A percentile compares a stretch with the other conserved stretches of the same genome.
Conservation (phyloP, 1,140 invertebrate genomes). For the Patella vulgata region DNA sequence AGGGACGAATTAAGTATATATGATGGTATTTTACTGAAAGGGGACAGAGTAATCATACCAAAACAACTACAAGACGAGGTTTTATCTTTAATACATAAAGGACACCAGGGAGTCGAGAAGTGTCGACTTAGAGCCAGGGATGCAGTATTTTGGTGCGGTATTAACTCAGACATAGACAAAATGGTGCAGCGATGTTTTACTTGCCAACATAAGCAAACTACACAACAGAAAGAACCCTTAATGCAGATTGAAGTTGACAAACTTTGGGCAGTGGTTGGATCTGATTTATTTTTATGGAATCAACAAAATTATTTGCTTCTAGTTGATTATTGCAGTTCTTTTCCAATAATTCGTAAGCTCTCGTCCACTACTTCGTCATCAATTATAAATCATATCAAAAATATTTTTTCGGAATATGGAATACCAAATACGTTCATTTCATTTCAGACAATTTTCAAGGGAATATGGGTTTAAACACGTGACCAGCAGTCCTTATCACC, state of each 20-base stretch:
- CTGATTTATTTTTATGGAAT: conserved; percentile 27
- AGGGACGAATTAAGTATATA: neutral
- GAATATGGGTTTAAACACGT: conserved; percentile 1
- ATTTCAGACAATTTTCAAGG: neutral
- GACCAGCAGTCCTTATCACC: conserved; percentile 8
- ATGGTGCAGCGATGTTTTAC: conserved; percentile 9
- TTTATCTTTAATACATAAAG: conserved; percentile 48
- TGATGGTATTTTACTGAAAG: conserved; percentile 4
- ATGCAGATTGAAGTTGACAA: neutral
- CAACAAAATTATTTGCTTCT: conserved; percentile 22
- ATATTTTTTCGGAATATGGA: conserved; percentile 13
- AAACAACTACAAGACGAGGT: conserved; percentile 41
- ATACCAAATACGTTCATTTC: conserved; percentile 1
- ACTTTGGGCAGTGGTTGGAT: conserved; percentile 22
- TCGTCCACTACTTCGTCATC: no score
- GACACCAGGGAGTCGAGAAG: conserved; percentile 54
- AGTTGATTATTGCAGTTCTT: conserved; percentile 28
- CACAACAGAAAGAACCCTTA: conserved; percentile 19
- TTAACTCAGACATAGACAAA: conserved; percentile 31
- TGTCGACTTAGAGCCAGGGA: conserved; percentile 20
- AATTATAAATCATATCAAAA: no score
- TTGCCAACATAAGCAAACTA: conserved; percentile 8
- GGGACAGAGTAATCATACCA: conserved; percentile 47
- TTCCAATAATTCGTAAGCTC: conserved; percentile 24
- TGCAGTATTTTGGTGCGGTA: conserved; percentile 36